These are phyloP conservation scores for Sphaerophoria taeniata DNA, from an alignment of 2,888 invertebrate species.

Conservation along the genomic window DNA sequence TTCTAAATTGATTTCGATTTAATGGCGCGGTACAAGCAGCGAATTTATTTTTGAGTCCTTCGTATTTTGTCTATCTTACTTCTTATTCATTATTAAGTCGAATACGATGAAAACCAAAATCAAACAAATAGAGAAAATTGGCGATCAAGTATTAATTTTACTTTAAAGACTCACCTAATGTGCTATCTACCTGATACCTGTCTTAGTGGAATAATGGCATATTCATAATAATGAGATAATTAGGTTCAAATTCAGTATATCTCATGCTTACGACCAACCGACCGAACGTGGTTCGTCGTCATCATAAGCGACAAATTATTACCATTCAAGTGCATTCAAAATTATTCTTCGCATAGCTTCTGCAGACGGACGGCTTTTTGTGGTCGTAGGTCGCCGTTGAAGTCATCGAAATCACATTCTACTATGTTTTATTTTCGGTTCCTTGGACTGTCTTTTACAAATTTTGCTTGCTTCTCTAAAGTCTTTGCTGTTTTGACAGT, in stretches of 20 bases:
- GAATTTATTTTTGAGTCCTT: slow-evolving; percentile 6
- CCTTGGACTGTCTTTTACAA: background rate
- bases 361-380: background rate
- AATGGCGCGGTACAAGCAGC: slow-evolving; percentile 33
- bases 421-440: slow-evolving; percentile 22
- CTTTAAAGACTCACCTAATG: slow-evolving; percentile 29
- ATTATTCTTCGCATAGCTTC: slow-evolving; percentile 22
- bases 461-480: background rate
- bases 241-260: slow-evolving; percentile 21
- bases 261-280: slow-evolving; percentile 16
- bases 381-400: background rate
- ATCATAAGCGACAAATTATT: slow-evolving; percentile 21
- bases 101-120: slow-evolving; percentile 16
- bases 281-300: slow-evolving; percentile 10
- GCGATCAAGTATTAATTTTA: slow-evolving; percentile 50
- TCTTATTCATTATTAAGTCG: slow-evolving; percentile 46
- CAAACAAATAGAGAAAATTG: slow-evolving; percentile 38
- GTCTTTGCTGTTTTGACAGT: slow-evolving; percentile 46
- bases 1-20: slow-evolving; percentile 69
- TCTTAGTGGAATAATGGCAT: slow-evolving; percentile 20
- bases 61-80: background rate
- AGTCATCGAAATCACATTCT: background rate
- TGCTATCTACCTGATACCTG: slow-evolving; percentile 7
- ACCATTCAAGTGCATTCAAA: slow-evolving; percentile 39
- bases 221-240: slow-evolving; percentile 33